Evolutionary conservation across 2,797 vertebrate species (phyloP).

Genomic region (Syngnathus acus): DNA sequence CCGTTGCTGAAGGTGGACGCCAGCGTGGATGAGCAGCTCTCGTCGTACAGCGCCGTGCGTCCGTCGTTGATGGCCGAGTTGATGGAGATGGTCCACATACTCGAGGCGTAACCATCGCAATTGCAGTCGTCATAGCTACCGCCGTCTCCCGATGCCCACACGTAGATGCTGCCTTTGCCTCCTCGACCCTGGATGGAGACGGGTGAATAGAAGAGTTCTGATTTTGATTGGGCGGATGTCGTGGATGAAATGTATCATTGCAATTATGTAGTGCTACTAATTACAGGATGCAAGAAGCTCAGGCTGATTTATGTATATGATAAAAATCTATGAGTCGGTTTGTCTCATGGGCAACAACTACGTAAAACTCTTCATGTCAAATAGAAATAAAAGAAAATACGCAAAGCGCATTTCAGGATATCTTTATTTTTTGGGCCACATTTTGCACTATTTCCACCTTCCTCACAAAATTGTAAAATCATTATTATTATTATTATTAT

Average conservation of each 20-base stretch:
- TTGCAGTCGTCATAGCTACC: conserved; percentile 98
- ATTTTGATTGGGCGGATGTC: not conserved
- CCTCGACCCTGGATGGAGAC: conserved; percentile 77
- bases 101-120: conserved; percentile 95
- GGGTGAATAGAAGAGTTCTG: not conserved
- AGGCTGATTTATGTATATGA: not conserved
- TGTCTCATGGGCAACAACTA: not conserved
- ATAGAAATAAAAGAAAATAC: too few relatives aligned
- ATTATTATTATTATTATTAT: too few relatives aligned
- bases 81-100: conserved; percentile 99
- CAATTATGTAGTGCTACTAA: not conserved
- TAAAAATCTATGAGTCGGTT: not conserved
- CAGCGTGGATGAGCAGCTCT: conserved; percentile 97
- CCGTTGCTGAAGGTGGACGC: conserved; percentile 98
- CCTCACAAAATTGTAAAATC: not conserved
- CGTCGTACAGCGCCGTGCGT: conserved; percentile 91
- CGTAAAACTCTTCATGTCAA: too few relatives aligned
- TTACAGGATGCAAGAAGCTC: not conserved
- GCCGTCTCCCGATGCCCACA: conserved; percentile 97
- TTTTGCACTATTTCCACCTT: not conserved
- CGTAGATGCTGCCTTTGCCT: conserved; percentile 97
- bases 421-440: not conserved
- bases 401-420: too few relatives aligned
- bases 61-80: conserved; percentile 98
- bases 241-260: not conserved